Conservation (phyloP, 2,888 invertebrate species). For the Drosophila paranaensis region DNA sequence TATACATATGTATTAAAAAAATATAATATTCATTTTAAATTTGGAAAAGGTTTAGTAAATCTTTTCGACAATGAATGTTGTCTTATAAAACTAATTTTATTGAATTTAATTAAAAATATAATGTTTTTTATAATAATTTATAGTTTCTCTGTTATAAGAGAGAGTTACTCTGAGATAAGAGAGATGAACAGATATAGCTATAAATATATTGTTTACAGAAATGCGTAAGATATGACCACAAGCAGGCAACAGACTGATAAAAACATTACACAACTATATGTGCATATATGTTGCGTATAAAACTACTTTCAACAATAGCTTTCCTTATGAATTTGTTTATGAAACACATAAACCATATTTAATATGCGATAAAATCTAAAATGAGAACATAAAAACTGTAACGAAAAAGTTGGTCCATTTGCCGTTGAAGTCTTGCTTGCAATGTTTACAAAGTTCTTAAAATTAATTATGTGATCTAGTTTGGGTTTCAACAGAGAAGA, state of each 20-base stretch:
- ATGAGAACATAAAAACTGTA: background rate
- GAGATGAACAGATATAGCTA: background rate
- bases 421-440: slow-evolving; percentile 17
- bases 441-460: slow-evolving; percentile 39
- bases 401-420: background rate
- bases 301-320: background rate
- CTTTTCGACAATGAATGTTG: no score
- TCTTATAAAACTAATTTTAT: no score
- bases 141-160: no score
- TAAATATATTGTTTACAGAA: background rate
- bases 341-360: slow-evolving; percentile 32
- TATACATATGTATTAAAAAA: no score
- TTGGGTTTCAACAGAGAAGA: background rate
- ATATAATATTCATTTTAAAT: no score
- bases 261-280: slow-evolving; percentile 32
- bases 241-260: slow-evolving; percentile 18
- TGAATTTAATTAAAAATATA: no score
- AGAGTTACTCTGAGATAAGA: no score
- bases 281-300: background rate
- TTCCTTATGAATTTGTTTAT: slow-evolving; percentile 13
- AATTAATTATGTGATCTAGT: slow-evolving; percentile 32
- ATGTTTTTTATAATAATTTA: no score
- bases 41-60: no score
- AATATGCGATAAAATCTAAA: slow-evolving; percentile 28
- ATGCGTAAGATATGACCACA: background rate